These are phyloP conservation scores for Tromatobia lineatoria DNA, from an alignment of 2,888 invertebrate genomes.

Conservation along the genomic window DNA sequence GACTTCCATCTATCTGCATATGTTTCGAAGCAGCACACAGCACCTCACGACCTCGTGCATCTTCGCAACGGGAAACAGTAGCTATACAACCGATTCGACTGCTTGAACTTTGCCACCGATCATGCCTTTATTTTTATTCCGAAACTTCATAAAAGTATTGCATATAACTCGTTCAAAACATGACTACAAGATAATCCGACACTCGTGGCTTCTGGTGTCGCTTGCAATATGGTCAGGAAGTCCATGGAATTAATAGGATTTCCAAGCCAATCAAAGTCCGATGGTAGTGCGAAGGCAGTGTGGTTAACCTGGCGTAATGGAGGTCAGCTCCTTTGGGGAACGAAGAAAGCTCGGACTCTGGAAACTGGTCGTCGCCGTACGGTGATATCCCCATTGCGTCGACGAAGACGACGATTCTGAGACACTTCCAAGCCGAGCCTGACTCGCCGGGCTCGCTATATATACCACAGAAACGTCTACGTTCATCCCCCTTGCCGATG, in stretches of 20 bases:
- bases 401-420: slow-evolving; percentile 55
- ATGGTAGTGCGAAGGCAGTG: slow-evolving; percentile 82
- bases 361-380: slow-evolving; percentile 73
- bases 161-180: neutral
- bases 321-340: slow-evolving; percentile 83
- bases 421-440: slow-evolving; percentile 59
- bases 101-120: slow-evolving; percentile 38
- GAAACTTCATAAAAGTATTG: slow-evolving; percentile 38
- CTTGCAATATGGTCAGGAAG: slow-evolving; percentile 64
- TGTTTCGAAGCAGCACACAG: slow-evolving; percentile 73
- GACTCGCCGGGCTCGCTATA: slow-evolving; percentile 59
- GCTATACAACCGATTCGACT: neutral
- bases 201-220: slow-evolving; percentile 4
- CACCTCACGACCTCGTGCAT: slow-evolving; percentile 41
- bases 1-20: slow-evolving; percentile 83
- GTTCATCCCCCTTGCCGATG: slow-evolving; percentile 59
- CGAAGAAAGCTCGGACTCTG: slow-evolving; percentile 76
- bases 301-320: slow-evolving; percentile 85
- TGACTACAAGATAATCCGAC: neutral
- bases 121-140: slow-evolving; percentile 47
- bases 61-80: slow-evolving; percentile 24
- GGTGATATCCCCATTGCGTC: slow-evolving; percentile 66
- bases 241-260: slow-evolving; percentile 82
- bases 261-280: slow-evolving; percentile 84
- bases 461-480: slow-evolving; percentile 62